Base-by-base conservation (phyloP, 2,888 invertebrate species). In the Pyrgus malvae region DNA sequence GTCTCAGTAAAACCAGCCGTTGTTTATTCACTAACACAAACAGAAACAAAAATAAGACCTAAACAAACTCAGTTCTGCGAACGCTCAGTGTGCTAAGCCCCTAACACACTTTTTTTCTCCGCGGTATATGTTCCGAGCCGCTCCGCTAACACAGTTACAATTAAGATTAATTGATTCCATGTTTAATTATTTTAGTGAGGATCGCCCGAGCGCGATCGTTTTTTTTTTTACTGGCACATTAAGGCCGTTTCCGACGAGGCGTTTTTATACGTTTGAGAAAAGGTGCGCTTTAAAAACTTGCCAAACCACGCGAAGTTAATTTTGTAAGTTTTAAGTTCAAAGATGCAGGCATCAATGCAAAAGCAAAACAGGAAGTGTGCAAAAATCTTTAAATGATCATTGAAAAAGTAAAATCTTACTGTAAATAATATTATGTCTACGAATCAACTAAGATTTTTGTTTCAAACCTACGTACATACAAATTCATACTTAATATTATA, bases 151-250 rank as follows among this genome's bases (percentile, higher is more conserved):
- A 50, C 44, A 44, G 51, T 37, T 51, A 44, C 42, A 51, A 37
- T 51, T 51, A 51, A 44, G 44, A 51, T 51, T 51, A 51, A 51
- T 51, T 51, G 44, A 51, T 51, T 51, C 44, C 44, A 44, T 51
- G 35, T 17, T 37, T 29, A 27, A 51, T 51, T 44, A 27, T 44
- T 51, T 51, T 37, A 44, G 17, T 29, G 25, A 27, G 27, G 27
- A 27, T 42, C 51, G 37, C 17, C 37, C 25, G 44, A 51, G 44
- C 35, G 25, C 25, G 12, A 44, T 27, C 35, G 35, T 19, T 44
- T 51, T 27, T 19, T 50, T 41, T 50, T 31, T 33, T 17, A 8
- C 21, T 23, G 14, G 12, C 12, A 33, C 35, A 9, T 6, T 35
- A 35, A 35, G 23, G 45, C 12, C 7, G 6, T 16, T 17, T 8